Evolutionary conservation across 2,797 vertebrate species (phyloP).

Genomic region (Siniperca scherzeri): DNA sequence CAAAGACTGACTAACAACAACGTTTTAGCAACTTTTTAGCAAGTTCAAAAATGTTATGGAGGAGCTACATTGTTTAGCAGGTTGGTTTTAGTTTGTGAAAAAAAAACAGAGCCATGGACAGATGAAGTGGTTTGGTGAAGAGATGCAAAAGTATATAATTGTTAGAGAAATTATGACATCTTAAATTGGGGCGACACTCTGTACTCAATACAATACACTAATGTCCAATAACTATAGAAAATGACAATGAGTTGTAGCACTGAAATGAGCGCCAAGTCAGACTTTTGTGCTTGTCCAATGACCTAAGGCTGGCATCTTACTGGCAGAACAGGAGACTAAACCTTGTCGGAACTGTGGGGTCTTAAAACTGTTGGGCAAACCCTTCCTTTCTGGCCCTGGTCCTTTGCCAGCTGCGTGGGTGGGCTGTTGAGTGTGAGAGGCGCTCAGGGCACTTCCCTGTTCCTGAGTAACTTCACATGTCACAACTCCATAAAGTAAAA

Average conservation of each 20-base stretch:
- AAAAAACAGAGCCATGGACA: not conserved
- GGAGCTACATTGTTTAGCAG: not conserved
- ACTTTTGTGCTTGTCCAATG: not conserved
- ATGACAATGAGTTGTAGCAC: not conserved
- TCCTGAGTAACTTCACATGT: conserved; percentile 58
- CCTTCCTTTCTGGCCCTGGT: not conserved
- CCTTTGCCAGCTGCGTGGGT: conserved; percentile 6
- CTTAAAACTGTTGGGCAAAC: conserved; percentile 15
- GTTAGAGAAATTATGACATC: not conserved
- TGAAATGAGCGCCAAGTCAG: not conserved
- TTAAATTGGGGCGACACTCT: not conserved
- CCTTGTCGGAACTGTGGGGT: not conserved
- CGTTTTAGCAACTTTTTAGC: not conserved
- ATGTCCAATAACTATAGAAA: not conserved
- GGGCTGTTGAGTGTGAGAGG: conserved; percentile 11
- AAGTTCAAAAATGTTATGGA: not conserved
- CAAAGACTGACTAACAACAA: not conserved
- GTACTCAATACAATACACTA: not conserved
- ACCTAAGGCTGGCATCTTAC: not conserved
- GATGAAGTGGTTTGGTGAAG: not conserved
- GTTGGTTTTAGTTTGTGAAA: too few species aligned
- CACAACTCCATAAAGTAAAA: not conserved
- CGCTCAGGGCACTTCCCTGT: conserved; percentile 22
- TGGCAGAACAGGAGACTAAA: not conserved
- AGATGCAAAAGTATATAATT: not conserved